Conservation (phyloP, 2,113 vertebrate genomes). For the Hucho hucho region DNA sequence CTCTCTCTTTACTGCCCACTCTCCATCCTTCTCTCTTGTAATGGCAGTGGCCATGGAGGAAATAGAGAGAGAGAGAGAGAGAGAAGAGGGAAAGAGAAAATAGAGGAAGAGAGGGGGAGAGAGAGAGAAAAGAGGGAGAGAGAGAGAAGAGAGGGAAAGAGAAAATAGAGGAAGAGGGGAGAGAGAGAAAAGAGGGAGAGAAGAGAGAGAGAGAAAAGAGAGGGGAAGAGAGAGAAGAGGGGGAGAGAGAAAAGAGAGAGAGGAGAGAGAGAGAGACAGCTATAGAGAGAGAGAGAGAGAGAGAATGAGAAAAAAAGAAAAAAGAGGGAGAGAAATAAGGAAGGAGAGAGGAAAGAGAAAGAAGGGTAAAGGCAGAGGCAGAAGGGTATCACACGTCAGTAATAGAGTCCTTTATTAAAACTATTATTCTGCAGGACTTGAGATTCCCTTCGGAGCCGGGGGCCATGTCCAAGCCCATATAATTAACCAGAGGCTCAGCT, state of each 20-base stretch:
- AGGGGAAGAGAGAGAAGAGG: background rate
- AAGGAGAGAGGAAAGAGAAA: background rate
- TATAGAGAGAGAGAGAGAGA: conserved; percentile 15
- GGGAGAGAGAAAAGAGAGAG: conserved; percentile 5
- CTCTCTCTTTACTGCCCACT: conserved; percentile 8
- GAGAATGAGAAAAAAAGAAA: conserved; percentile 54
- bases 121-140: background rate
- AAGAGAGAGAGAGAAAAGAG: too few relatives aligned
- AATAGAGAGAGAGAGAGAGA: conserved; percentile 33
- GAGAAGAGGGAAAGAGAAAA: background rate
- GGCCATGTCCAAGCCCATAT: conserved; percentile 99
- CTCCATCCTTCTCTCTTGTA: conserved; percentile 22
- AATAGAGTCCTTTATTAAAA: conserved; percentile 99
- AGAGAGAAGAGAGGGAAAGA: background rate
- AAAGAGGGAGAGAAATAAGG: conserved; percentile 65
- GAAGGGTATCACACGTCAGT: conserved; percentile 69
- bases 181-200: conserved; percentile 60
- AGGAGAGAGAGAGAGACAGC: background rate
- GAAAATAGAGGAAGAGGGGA: too few relatives aligned
- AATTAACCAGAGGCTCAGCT: conserved; percentile 99
- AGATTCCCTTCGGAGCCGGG: conserved; percentile 86
- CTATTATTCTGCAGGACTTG: conserved; percentile 99
- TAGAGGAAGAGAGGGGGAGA: background rate
- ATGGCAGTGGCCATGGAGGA: background rate
- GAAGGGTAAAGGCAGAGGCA: conserved; percentile 43